phyloP scores from a whole-genome alignment of 2,113 vertebrate species.

The Saguinus midas region DNA sequence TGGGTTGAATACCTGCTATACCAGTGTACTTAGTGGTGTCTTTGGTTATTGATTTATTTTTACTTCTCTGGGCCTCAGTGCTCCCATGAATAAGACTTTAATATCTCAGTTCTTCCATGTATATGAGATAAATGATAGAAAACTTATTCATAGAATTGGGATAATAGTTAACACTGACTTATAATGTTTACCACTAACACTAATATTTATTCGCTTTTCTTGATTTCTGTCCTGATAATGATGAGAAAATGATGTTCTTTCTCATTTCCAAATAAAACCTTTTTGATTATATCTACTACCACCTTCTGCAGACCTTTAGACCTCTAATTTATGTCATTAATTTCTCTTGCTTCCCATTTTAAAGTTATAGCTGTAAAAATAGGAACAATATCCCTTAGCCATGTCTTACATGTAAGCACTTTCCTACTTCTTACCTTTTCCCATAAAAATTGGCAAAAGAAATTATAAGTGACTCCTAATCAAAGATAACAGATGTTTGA shows the following conservation, averaged over 20 bases:
- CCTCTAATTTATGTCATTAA: neutral
- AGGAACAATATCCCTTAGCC: neutral
- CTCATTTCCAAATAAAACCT: neutral
- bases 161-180: neutral
- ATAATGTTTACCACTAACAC: neutral
- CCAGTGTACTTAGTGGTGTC: neutral
- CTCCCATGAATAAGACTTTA: neutral
- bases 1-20: neutral
- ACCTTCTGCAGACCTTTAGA: neutral
- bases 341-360: neutral
- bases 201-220: neutral
- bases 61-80: neutral
- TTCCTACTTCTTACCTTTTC: neutral
- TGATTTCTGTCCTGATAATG: neutral
- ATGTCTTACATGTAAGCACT: neutral
- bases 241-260: neutral
- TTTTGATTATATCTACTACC: neutral
- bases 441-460: neutral
- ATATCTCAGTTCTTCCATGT: neutral
- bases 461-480: neutral
- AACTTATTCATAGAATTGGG: neutral
- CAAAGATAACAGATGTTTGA: neutral
- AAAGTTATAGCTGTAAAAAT: neutral
- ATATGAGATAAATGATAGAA: neutral
- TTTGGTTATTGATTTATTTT: neutral